phyloP scores from a whole-genome alignment of 2,797 vertebrate genomes.

The Mormyrops attenuatus region DNA sequence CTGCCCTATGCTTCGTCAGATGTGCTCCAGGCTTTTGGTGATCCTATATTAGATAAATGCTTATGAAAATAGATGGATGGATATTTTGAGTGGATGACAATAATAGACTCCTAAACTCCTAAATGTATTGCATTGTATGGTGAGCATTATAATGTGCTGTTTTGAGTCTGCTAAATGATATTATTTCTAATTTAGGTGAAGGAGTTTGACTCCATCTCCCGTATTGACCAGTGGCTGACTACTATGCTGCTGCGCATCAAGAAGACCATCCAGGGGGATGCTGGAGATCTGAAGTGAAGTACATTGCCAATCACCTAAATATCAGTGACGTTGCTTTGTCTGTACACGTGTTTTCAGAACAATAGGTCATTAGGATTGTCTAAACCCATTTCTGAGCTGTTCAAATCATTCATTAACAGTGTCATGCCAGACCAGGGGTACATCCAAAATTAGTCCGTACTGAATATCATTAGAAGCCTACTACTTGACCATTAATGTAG shows the following conservation, averaged over 20 bases:
- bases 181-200: constrained; percentile 70
- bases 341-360: neutral
- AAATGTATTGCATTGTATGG: neutral
- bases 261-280: constrained; percentile 91
- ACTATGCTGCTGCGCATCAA: constrained; percentile 97
- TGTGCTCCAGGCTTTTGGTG: neutral
- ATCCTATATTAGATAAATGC: neutral
- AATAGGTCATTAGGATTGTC: constrained; percentile 2
- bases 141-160: neutral
- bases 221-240: constrained; percentile 97
- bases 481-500: neutral
- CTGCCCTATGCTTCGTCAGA: neutral
- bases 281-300: constrained; percentile 86
- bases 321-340: neutral
- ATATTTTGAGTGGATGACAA: neutral
- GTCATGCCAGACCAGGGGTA: neutral
- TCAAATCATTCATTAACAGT: neutral
- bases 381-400: neutral
- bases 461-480: neutral
- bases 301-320: neutral
- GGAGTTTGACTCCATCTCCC: constrained; percentile 93
- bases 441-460: neutral
- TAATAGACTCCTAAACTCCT: neutral
- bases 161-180: neutral
- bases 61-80: neutral